Base-by-base conservation (phyloP, 2,797 vertebrate species). In the Miichthys miiuy region DNA sequence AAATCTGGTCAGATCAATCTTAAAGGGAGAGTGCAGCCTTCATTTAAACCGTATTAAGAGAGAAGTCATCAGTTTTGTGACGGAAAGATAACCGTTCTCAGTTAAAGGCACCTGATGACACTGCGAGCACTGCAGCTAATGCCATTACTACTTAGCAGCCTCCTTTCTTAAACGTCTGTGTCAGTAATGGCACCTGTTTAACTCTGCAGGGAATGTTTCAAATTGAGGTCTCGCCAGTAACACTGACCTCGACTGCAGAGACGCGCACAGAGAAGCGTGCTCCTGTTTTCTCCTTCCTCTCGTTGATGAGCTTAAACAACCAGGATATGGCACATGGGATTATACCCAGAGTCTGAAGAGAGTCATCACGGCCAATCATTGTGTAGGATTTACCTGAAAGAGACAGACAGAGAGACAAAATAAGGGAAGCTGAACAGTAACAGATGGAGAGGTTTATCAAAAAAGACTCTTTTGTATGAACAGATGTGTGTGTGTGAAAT, bases 271-370 rank as follows among this genome's bases (percentile, higher is more conserved):
- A 99, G 92, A 99, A 99, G 13, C 98, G 97, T 0, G 98, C 97
- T 58, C 98, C 98, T 0, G 98, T 99, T 94, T 99, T 99, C 82
- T 99, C 98, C 84, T 98, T 99, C 51, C 98, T 95, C 88, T 99
- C 98, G 1, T 98, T 97, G 82, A 99, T 99, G 83, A 99, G 94
- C 74, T 98, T 99, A 94, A 99, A 99, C 79, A 99, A 95, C 98
- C 98, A 99, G 30, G 98, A 99, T 90, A 99, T 99, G 84, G 98
- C 97, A 80, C 98, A 99, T 17, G 98, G 98, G 87, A 99, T 98
- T 88, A 99, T 97, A 38, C 98, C 98, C 14, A 99, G 95, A 85
- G 95, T 97, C 94, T 99, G 97, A 91, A 97, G 98, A 61, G 98
- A 98, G 84, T 98, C 97, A 46, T 99, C 98, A 51, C 94, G 96